Evolutionary conservation across 2,888 invertebrate genomes (phyloP).

Genomic region (Dicycla oo): DNA sequence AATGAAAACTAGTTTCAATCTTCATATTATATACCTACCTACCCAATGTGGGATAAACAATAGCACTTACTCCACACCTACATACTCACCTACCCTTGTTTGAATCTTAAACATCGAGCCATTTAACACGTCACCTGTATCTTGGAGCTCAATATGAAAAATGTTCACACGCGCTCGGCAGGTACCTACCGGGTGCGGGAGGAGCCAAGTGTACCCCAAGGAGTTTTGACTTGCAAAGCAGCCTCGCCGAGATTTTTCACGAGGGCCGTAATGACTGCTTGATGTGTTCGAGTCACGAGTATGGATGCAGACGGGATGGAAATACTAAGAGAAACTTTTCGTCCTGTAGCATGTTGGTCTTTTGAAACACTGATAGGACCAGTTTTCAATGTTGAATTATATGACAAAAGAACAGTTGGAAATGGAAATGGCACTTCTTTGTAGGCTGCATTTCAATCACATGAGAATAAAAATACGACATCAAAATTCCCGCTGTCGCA

Average conservation of each 20-base stretch:
- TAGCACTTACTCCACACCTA: constrained; percentile 39
- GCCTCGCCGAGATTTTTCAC: constrained; percentile 86
- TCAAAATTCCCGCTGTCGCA: constrained; percentile 38
- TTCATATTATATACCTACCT: too few relatives aligned
- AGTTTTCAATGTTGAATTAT: constrained; percentile 4
- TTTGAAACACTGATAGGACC: constrained; percentile 16
- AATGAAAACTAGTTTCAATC: background rate
- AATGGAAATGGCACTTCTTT: constrained; percentile 4
- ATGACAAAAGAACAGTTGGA: constrained; percentile 8
- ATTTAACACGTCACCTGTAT: constrained; percentile 72
- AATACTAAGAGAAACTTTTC: constrained; percentile 38
- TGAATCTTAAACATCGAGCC: constrained; percentile 66
- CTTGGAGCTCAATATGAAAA: constrained; percentile 71
- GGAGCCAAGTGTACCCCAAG: constrained; percentile 72
- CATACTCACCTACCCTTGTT: constrained; percentile 50
- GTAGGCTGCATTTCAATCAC: constrained; percentile 13
- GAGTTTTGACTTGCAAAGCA: constrained; percentile 90
- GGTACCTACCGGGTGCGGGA: constrained; percentile 51
- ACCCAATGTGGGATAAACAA: constrained; percentile 16
- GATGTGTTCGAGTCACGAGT: constrained; percentile 77
- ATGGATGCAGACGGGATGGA: constrained; percentile 66
- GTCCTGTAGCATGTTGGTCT: constrained; percentile 27
- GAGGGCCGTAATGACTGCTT: constrained; percentile 89
- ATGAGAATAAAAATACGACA: constrained; percentile 30
- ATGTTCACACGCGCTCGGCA: constrained; percentile 68